These are phyloP conservation scores for Xylocampa areola DNA, from an alignment of 2,888 invertebrate species.

Conservation along the genomic window DNA sequence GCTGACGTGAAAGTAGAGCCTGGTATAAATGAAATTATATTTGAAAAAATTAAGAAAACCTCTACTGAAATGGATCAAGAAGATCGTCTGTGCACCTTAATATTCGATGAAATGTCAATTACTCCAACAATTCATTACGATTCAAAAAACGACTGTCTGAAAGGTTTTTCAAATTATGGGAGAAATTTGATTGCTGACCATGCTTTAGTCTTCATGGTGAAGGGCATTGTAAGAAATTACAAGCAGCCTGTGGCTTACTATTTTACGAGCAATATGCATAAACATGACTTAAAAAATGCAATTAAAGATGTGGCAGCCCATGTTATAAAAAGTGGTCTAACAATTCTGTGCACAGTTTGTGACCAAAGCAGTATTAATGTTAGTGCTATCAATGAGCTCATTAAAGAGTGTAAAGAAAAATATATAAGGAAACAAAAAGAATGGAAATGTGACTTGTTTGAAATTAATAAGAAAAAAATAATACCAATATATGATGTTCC, in stretches of 20 bases:
- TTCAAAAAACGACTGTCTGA: conserved; percentile 24
- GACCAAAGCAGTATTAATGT: conserved; percentile 59
- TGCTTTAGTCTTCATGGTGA: conserved; percentile 57
- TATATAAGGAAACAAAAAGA: conserved; percentile 34
- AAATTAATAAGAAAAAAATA: conserved; percentile 33
- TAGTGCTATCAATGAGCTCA: conserved; percentile 27
- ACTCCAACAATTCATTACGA: conserved; percentile 4
- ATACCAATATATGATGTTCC: conserved; percentile 57
- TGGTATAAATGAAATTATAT: conserved; percentile 6
- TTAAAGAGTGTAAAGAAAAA: conserved; percentile 39
- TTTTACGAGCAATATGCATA: conserved; percentile 47
- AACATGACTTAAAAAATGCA: conserved; percentile 43
- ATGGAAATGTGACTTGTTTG: conserved; percentile 39
- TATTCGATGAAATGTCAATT: conserved; percentile 20
- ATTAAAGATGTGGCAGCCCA: conserved; percentile 43
- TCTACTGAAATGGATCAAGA: neutral
- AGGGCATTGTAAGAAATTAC: conserved; percentile 46
- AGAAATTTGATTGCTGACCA: conserved; percentile 41
- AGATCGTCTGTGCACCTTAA: conserved; percentile 7
- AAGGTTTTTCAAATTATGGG: conserved; percentile 38
- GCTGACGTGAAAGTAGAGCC: conserved; percentile 1
- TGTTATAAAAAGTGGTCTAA: conserved; percentile 22
- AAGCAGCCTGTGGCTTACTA: conserved; percentile 60
- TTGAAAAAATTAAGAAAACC: conserved; percentile 6
- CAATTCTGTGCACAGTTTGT: conserved; percentile 51